These are phyloP conservation scores for Ctena decussata DNA, from an alignment of 2,888 invertebrate genomes.

Conservation along the genomic window DNA sequence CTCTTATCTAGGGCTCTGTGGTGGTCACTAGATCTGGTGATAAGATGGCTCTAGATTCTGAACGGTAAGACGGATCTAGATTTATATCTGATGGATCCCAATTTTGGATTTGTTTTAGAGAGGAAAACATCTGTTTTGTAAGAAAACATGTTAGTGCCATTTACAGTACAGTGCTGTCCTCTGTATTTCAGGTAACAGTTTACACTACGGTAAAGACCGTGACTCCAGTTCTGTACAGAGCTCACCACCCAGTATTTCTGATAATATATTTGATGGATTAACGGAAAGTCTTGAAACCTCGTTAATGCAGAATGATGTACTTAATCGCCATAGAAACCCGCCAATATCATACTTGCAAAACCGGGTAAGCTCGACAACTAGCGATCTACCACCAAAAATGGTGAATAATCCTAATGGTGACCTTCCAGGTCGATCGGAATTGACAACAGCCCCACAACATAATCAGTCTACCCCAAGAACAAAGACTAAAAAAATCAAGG, in stretches of 20 bases:
- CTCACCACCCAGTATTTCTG: conserved; percentile 47
- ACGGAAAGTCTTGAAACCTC: conserved; percentile 85
- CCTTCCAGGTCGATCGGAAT: conserved; percentile 30
- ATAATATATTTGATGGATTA: conserved; percentile 81
- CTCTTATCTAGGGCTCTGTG: too few relatives aligned
- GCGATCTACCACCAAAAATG: conserved; percentile 84
- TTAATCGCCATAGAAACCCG: conserved; percentile 80
- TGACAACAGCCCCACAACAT: conserved; percentile 34
- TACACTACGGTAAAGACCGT: conserved; percentile 68
- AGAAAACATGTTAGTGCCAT: too few relatives aligned
- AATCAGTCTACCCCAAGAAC: conserved; percentile 38
- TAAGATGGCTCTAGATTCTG: too few relatives aligned
- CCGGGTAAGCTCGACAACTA: conserved; percentile 89
- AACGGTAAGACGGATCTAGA: too few relatives aligned
- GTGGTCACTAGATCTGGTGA: too few relatives aligned
- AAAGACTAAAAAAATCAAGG: conserved; percentile 75
- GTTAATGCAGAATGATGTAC: conserved; percentile 88
- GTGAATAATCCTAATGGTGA: conserved; percentile 85
- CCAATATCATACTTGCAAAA: conserved; percentile 92
- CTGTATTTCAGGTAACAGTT: conserved; percentile 66
- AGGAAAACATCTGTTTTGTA: too few relatives aligned
- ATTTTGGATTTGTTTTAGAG: too few relatives aligned
- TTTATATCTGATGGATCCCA: too few relatives aligned
- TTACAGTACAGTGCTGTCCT: neutral
- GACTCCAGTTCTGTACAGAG: conserved; percentile 62